These are phyloP conservation scores for Bovichtus variegatus DNA, from an alignment of 2,797 vertebrate genomes.

Conservation along the genomic window DNA sequence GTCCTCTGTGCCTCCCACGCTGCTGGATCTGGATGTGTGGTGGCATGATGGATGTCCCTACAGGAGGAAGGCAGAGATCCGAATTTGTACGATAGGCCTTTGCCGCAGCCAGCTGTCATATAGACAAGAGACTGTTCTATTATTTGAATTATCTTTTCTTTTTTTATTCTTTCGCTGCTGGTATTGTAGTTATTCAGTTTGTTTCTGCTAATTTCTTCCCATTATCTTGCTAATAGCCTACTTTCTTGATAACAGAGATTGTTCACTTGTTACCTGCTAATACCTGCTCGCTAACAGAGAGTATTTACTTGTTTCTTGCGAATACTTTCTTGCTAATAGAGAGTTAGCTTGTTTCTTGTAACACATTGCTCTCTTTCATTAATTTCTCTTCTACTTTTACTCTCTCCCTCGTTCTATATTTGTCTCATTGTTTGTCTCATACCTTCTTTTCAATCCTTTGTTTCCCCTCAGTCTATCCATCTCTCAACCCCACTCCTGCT, in stretches of 20 bases:
- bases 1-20: conserved; percentile 20
- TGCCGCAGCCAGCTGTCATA: conserved; percentile 6
- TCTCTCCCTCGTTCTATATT: not conserved
- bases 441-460: conserved; percentile 10
- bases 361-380: not conserved
- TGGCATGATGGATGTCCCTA: conserved; percentile 41
- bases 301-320: not conserved
- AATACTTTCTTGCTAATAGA: not conserved
- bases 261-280: not conserved
- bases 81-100: not conserved
- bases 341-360: not conserved
- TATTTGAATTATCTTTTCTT: conserved; percentile 21
- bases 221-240: not conserved
- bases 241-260: not conserved
- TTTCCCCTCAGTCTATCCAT: not conserved
- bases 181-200: not conserved
- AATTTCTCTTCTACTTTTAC: not conserved
- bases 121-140: conserved; percentile 5
- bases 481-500: conserved; percentile 27
- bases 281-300: not conserved
- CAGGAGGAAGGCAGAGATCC: conserved; percentile 15
- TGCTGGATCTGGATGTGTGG: conserved; percentile 40
- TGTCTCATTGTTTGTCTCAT: not conserved
- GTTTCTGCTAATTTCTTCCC: not conserved
- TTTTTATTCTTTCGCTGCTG: not conserved